These are phyloP conservation scores for Euplagia quadripunctaria DNA, from an alignment of 2,888 invertebrate species.

Conservation along the genomic window DNA sequence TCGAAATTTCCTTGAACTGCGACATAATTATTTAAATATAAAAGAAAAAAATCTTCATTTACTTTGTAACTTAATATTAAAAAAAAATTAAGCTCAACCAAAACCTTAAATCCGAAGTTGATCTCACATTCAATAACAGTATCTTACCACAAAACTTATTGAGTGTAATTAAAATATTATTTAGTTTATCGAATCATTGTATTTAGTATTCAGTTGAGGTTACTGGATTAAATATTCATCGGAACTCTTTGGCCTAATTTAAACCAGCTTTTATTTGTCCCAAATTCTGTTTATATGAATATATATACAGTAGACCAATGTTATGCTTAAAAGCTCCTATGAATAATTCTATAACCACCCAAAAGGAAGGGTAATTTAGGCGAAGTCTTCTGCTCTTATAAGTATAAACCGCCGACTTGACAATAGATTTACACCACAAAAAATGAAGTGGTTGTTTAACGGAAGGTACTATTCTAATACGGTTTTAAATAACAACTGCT, in stretches of 20 bases:
- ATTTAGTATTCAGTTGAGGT: slow-evolving; percentile 8
- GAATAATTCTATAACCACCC: too few species aligned
- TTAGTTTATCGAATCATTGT: neutral
- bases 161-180: neutral
- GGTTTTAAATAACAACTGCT: too few species aligned
- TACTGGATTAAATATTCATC: slow-evolving; percentile 13
- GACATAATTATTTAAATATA: too few species aligned
- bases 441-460: neutral
- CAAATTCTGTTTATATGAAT: neutral
- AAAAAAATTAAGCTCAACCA: neutral
- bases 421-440: neutral
- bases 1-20: too few species aligned
- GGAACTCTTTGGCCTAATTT: neutral
- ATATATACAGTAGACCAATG: neutral
- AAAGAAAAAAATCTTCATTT: too few species aligned
- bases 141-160: neutral
- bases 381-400: neutral
- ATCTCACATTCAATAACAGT: neutral
- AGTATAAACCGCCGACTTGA: neutral
- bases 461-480: neutral
- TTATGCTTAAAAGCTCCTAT: neutral
- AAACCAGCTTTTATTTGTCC: slow-evolving; percentile 1
- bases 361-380: neutral
- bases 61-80: neutral
- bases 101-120: neutral